Evolutionary conservation across 2,797 vertebrate genomes (phyloP).

Genomic region (Bovichtus diacanthus): DNA sequence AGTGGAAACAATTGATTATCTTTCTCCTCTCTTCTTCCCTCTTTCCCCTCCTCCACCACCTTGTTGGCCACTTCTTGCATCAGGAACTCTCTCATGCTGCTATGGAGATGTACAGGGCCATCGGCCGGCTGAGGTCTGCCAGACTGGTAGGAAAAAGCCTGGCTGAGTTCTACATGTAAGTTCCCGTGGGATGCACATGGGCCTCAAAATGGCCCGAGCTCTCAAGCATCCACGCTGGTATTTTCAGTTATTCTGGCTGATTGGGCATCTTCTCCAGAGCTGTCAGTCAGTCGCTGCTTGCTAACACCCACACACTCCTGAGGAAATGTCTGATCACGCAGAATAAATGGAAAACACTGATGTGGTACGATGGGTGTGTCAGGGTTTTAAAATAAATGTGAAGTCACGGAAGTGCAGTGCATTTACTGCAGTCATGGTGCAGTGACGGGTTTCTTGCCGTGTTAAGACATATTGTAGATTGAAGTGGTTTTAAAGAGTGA

Average conservation of each 20-base stretch:
- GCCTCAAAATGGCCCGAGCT: background rate
- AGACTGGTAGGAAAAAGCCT: slow-evolving; percentile 95
- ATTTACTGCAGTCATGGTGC: background rate
- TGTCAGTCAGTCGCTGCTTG: slow-evolving; percentile 1
- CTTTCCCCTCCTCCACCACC: background rate
- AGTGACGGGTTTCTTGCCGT: background rate
- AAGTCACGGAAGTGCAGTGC: background rate
- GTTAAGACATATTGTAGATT: background rate
- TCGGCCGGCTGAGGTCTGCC: slow-evolving; percentile 93
- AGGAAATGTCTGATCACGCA: slow-evolving; percentile 1
- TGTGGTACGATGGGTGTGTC: background rate
- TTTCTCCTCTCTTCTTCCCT: background rate
- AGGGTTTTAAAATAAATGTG: background rate
- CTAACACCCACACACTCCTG: slow-evolving; percentile 20
- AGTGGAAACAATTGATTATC: slow-evolving; percentile 17
- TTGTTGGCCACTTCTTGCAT: slow-evolving; percentile 37
- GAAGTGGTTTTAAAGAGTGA: background rate
- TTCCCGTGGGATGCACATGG: background rate
- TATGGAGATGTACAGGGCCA: slow-evolving; percentile 95
- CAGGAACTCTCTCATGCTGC: slow-evolving; percentile 96
- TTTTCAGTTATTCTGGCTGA: slow-evolving; percentile 11
- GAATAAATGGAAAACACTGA: slow-evolving; percentile 10
- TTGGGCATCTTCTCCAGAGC: slow-evolving; percentile 6
- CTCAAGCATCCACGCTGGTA: background rate
- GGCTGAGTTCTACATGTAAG: slow-evolving; percentile 98